Evolutionary conservation across 1,140 invertebrate genomes (phyloP), one percentile per base, ranked within the genome.

Genomic region (Tachypleus tridentatus): DNA sequence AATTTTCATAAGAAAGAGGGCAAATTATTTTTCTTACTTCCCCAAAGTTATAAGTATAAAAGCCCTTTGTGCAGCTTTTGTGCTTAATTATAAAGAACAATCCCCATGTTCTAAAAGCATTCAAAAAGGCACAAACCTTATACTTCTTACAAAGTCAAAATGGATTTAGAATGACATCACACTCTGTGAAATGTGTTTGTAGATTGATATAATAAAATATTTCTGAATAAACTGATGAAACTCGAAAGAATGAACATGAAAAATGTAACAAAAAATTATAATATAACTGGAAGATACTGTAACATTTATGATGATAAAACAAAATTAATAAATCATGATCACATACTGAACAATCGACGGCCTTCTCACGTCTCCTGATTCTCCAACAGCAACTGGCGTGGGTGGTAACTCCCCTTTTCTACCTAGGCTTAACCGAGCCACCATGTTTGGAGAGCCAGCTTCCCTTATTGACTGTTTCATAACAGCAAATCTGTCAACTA

Each of bases 401-500:
- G 50, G 68, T 65, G 51, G 69, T 61, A 68, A 60, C 53, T 68
- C 67, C n/a, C 66, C 72, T 66, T 65, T 62, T 59, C 69, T 64
- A 68, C 66, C 72, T 60, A 62, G 64, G 61, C 61, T 61, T 51
- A 61, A 61, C 51, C 61, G 64, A 48, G 54, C 63, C 57, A 51
- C 67, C 58, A 57, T 52, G 58, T 60, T 62, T 64, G 67, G 61
- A 67, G 71, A 67, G 56, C 65, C 58, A 49, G 64, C 57, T 56
- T 65, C 62, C 60, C 63, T 9, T 29, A 67, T 56, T 48, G 64
- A 67, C 49, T 68, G 56, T 63, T 68, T 63, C 54, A 94, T 78
- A 69, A 91, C 86, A 1, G 81, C 83, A 71, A 94, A 92, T 58
- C 88, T 81, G 73, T 94, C 91, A n/a, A 90, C 80, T 5, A 97